phyloP scores from a whole-genome alignment of 2,888 invertebrate genomes.

The Tortricodes alternella region DNA sequence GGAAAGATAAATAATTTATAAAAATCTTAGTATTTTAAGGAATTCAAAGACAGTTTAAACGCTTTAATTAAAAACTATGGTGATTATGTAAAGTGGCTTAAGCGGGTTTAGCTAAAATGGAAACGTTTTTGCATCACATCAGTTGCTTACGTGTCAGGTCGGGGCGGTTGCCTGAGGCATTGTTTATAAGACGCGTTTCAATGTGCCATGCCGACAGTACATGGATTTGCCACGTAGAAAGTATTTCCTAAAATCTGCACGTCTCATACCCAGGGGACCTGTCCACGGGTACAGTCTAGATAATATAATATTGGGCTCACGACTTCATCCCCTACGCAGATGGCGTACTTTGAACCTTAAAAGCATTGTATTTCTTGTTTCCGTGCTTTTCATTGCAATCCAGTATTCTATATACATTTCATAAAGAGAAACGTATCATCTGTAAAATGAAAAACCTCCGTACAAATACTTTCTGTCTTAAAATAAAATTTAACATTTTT shows the following conservation, averaged over 20 bases:
- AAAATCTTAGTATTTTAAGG: no score
- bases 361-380: no score
- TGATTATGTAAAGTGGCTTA: background rate
- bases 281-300: constrained; percentile 11
- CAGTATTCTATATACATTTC: no score
- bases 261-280: constrained; percentile 14
- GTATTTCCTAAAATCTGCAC: constrained; percentile 26
- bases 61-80: background rate
- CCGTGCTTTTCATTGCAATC: no score
- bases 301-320: constrained; percentile 8
- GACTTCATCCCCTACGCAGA: background rate
- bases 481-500: no score
- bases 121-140: constrained; percentile 1
- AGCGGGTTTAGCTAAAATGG: background rate
- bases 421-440: no score
- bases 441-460: no score
- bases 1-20: no score
- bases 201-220: background rate
- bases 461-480: no score
- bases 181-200: constrained; percentile 23
- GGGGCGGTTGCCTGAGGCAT: constrained; percentile 11
- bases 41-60: background rate
- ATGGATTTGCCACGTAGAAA: constrained; percentile 1
- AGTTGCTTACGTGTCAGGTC: constrained; percentile 23
- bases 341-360: background rate